These are phyloP conservation scores for Pachydiplax longipennis DNA, from an alignment of 2,888 invertebrate species.

Conservation along the genomic window DNA sequence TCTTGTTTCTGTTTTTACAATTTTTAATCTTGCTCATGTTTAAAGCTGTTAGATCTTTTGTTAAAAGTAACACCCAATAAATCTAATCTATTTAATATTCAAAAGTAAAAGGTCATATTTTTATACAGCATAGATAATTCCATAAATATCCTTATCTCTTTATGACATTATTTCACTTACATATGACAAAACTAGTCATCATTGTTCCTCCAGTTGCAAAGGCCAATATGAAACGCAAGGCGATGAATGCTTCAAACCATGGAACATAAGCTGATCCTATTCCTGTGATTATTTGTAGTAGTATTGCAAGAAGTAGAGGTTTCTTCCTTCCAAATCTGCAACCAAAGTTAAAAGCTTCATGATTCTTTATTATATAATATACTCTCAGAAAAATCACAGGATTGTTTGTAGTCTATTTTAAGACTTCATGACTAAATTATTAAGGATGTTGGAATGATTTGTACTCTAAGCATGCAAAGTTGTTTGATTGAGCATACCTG, in stretches of 20 bases:
- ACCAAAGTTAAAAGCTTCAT: too few species aligned
- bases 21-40: neutral
- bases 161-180: constrained; percentile 64
- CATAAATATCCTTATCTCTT: too few species aligned
- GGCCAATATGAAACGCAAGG: constrained; percentile 75
- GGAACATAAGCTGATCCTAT: constrained; percentile 75
- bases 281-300: constrained; percentile 76
- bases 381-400: constrained; percentile 49
- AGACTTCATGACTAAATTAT: neutral
- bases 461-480: neutral
- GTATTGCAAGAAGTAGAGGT: constrained; percentile 76
- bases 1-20: neutral
- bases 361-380: too few species aligned
- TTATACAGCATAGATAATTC: too few species aligned
- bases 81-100: too few species aligned
- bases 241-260: constrained; percentile 72
- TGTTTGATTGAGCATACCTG: constrained; percentile 56
- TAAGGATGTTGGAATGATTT: neutral
- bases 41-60: neutral
- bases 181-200: constrained; percentile 75
- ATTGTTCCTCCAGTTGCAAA: constrained; percentile 84
- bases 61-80: too few species aligned
- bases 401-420: constrained; percentile 33
- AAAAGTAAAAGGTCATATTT: too few species aligned
- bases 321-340: constrained; percentile 77